These are phyloP conservation scores for Ischnura elegans DNA, from an alignment of 2,888 invertebrate genomes.

Conservation along the genomic window DNA sequence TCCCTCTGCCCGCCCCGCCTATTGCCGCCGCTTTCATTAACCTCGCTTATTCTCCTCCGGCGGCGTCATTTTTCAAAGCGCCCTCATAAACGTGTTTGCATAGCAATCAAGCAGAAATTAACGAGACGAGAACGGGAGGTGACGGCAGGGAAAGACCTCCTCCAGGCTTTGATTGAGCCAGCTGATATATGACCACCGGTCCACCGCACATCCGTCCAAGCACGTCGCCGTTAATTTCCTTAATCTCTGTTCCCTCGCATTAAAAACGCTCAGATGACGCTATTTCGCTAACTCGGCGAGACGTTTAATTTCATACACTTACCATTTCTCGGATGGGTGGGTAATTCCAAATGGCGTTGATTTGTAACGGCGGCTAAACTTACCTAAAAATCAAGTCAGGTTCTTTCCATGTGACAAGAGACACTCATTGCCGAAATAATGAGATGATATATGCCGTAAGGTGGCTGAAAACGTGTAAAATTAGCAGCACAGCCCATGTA, in stretches of 20 bases:
- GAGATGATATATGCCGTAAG: too few relatives aligned
- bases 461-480: too few relatives aligned
- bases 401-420: too few relatives aligned
- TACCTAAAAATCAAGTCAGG: too few relatives aligned
- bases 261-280: neutral
- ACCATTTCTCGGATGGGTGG: too few relatives aligned
- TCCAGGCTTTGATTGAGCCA: neutral
- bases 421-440: too few relatives aligned
- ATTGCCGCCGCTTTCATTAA: neutral
- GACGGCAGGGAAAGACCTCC: neutral
- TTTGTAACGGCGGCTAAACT: too few relatives aligned
- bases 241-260: neutral
- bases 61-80: neutral
- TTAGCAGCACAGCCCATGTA: too few relatives aligned
- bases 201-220: neutral
- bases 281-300: neutral
- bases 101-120: neutral
- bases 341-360: too few relatives aligned
- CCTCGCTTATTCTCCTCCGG: neutral
- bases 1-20: neutral
- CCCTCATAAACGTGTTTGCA: neutral
- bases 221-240: neutral
- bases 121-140: neutral
- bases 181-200: neutral
- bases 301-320: neutral